Conservation (phyloP, 2,113 vertebrate species). For the Megalops atlanticus region DNA sequence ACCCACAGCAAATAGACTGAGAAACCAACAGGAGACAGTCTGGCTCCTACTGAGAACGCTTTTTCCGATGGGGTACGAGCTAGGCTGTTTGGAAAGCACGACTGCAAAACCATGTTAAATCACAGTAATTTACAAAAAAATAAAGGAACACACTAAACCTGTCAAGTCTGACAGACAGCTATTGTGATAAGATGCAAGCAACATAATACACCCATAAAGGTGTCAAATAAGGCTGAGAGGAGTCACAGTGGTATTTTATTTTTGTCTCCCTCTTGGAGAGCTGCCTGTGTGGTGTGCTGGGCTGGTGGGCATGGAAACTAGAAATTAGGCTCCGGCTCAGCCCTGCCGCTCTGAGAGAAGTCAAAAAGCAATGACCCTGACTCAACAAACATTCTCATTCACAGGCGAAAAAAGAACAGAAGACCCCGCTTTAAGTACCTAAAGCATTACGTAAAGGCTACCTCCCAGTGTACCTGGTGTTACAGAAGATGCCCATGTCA, state of each 20-base stretch:
- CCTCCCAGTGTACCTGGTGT: neutral
- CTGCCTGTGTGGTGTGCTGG: neutral
- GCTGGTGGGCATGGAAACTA: neutral
- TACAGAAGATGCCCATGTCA: neutral
- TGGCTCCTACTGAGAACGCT: too few species aligned
- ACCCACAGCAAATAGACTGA: neutral
- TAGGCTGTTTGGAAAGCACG: neutral
- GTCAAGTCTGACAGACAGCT: neutral
- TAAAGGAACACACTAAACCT: neutral
- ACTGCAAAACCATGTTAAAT: neutral
- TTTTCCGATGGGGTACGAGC: neutral
- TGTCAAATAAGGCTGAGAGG: slow-evolving; percentile 16
- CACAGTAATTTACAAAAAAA: neutral
- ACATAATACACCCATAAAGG: neutral
- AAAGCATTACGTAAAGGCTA: neutral
- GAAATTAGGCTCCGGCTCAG: slow-evolving; percentile 8
- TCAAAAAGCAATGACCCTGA: neutral
- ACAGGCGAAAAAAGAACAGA: neutral
- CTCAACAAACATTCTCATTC: slow-evolving; percentile 3
- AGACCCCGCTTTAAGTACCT: neutral
- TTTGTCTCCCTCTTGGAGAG: neutral
- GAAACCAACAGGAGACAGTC: too few species aligned
- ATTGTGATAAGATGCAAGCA: neutral
- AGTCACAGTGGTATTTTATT: neutral
- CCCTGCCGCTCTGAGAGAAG: neutral